Percentiles rank a stretch among this genome's conserved stretches.
phyloP scores from a whole-genome alignment of 2,888 invertebrate genomes.

The Amaurobius ferox region DNA sequence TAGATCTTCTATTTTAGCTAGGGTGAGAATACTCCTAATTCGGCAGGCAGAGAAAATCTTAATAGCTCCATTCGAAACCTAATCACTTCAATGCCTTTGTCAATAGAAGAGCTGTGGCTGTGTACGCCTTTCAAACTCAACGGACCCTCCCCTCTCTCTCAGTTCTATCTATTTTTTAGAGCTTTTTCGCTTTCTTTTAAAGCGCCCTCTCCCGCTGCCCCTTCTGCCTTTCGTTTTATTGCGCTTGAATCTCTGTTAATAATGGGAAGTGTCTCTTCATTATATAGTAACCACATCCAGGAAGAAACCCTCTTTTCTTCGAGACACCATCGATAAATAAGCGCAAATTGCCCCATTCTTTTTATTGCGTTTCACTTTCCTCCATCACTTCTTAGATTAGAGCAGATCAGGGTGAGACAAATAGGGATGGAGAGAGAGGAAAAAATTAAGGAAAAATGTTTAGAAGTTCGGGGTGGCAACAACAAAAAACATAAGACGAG shows the following conservation, averaged over 20 bases:
- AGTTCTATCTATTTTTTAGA: constrained; percentile 65
- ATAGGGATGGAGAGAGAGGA: constrained; percentile 25
- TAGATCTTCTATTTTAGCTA: constrained; percentile 64
- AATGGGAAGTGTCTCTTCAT: constrained; percentile 69
- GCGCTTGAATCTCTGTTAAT: constrained; percentile 68
- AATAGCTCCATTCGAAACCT: constrained; percentile 72
- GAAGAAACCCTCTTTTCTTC: constrained; percentile 54
- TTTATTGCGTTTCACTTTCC: constrained; percentile 60
- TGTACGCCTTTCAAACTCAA: constrained; percentile 53
- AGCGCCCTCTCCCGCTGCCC: constrained; percentile 37
- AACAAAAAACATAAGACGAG: neutral
- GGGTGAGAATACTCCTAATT: constrained; percentile 64
- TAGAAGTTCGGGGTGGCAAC: constrained; percentile 18
- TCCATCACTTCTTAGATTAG: constrained; percentile 57
- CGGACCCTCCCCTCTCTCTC: constrained; percentile 34
- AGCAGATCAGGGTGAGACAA: constrained; percentile 65
- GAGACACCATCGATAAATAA: constrained; percentile 67
- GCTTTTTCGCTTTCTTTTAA: constrained; percentile 64
- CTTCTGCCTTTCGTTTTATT: constrained; percentile 61
- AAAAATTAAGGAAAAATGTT: constrained; percentile 22
- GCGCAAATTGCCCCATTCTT: constrained; percentile 70
- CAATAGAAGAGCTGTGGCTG: constrained; percentile 55
- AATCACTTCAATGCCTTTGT: constrained; percentile 71
- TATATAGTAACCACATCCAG: constrained; percentile 72
- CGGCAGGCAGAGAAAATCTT: constrained; percentile 64